Percentiles rank a stretch among this genome's conserved stretches.
Conservation (phyloP, 2,888 invertebrate species). For the Netelia inedita region DNA sequence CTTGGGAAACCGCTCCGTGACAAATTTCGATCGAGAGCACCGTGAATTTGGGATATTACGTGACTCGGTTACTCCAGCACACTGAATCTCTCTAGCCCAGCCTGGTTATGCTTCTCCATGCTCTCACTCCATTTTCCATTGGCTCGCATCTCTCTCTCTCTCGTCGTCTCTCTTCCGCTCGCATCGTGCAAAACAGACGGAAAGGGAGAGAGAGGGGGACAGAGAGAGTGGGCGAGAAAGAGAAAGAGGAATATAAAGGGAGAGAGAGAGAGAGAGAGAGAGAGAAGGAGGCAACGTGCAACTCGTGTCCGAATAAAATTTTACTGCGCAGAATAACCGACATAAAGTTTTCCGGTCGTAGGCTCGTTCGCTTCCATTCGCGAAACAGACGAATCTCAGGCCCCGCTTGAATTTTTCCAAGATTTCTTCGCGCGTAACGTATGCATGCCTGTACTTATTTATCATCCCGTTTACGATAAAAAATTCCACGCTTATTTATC, state of each 20-base stretch:
- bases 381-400: conserved; percentile 33
- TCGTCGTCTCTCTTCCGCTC: conserved; percentile 40
- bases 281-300: conserved; percentile 14
- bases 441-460: background rate
- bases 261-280: background rate
- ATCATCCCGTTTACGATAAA: background rate
- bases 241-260: background rate
- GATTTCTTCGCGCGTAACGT: background rate
- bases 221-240: conserved; percentile 4
- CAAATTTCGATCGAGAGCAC: conserved; percentile 77
- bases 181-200: conserved; percentile 21
- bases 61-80: conserved; percentile 75
- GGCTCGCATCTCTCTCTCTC: conserved; percentile 10
- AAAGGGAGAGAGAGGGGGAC: background rate
- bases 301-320: conserved; percentile 46
- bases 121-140: conserved; percentile 9
- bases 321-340: conserved; percentile 33
- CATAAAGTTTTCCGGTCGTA: conserved; percentile 22
- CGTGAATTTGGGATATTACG: conserved; percentile 79
- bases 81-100: conserved; percentile 7
- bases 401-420: background rate
- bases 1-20: conserved; percentile 68
- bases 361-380: conserved; percentile 15
- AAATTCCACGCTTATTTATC: background rate
- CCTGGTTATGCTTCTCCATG: conserved; percentile 26